Percentiles rank a stretch among this genome's conserved stretches.
Evolutionary conservation across 2,113 vertebrate species (phyloP).

Genomic region (Galemys pyrenaicus): DNA sequence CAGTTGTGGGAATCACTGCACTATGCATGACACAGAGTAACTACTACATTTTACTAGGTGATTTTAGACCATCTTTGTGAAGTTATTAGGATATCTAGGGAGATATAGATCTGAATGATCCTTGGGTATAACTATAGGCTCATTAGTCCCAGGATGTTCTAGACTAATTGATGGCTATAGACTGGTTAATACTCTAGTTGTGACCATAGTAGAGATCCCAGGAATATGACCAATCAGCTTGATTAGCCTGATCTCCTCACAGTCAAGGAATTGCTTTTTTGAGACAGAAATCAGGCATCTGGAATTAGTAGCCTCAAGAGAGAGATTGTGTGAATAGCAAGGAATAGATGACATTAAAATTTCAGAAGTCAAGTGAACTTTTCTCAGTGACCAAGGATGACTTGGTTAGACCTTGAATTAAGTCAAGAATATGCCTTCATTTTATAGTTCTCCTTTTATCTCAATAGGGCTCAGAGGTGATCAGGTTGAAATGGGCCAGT

Average conservation of each 20-base stretch:
- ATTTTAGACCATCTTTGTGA: not conserved
- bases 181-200: not conserved
- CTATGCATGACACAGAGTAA: not conserved
- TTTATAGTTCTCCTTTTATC: not conserved
- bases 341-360: not conserved
- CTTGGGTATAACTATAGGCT: not conserved
- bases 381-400: not conserved
- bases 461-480: not conserved
- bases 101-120: not conserved
- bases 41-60: not conserved
- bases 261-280: not conserved
- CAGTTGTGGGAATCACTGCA: not conserved
- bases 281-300: not conserved
- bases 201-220: not conserved
- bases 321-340: not conserved
- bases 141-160: not conserved
- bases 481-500: not conserved
- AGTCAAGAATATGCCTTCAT: not conserved
- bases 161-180: not conserved
- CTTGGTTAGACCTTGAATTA: not conserved
- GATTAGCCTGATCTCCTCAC: not conserved
- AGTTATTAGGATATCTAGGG: not conserved
- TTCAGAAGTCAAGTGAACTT: not conserved
- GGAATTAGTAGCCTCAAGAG: not conserved
- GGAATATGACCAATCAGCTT: not conserved